Percentiles rank a stretch among this genome's conserved stretches.
Evolutionary conservation across 2,797 vertebrate species (phyloP).

Genomic region (Leptoclinus maculatus): DNA sequence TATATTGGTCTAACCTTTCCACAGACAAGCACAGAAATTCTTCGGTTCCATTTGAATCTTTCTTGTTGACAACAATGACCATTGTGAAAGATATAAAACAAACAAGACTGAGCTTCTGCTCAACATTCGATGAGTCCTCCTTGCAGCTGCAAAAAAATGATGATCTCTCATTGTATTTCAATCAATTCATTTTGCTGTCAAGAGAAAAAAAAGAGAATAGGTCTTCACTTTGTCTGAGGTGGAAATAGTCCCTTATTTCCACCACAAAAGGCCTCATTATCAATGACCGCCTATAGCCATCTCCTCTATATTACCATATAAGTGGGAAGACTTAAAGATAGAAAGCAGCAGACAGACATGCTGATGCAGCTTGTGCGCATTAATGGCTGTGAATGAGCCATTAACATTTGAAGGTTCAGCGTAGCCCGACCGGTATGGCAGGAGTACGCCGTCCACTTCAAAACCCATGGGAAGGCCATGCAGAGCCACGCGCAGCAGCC

Average conservation of each 20-base stretch:
- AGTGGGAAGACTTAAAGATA: constrained; percentile 56
- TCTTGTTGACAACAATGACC: neutral
- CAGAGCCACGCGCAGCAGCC: constrained; percentile 59
- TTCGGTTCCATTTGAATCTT: neutral
- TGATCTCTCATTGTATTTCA: constrained; percentile 53
- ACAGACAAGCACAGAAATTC: constrained; percentile 27
- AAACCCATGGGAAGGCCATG: constrained; percentile 68
- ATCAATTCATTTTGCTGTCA: constrained; percentile 43
- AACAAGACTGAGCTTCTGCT: constrained; percentile 23
- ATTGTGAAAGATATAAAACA: constrained; percentile 37
- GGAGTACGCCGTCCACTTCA: constrained; percentile 82
- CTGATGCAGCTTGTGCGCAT: constrained; percentile 75
- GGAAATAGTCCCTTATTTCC: constrained; percentile 64
- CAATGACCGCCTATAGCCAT: constrained; percentile 48
- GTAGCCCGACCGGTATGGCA: constrained; percentile 75
- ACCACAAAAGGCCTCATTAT: constrained; percentile 67
- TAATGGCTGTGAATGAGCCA: constrained; percentile 83
- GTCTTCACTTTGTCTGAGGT: constrained; percentile 41
- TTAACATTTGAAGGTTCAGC: constrained; percentile 84
- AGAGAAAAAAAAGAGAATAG: constrained; percentile 32
- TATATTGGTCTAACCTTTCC: constrained; percentile 29
- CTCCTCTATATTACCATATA: constrained; percentile 65
- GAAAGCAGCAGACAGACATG: constrained; percentile 64
- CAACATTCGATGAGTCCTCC: neutral
- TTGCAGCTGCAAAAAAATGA: constrained; percentile 13